Percentiles rank a stretch among this genome's conserved stretches.
Evolutionary conservation across 2,113 vertebrate genomes (phyloP).

Genomic region (Sakesphorus luctuosus): DNA sequence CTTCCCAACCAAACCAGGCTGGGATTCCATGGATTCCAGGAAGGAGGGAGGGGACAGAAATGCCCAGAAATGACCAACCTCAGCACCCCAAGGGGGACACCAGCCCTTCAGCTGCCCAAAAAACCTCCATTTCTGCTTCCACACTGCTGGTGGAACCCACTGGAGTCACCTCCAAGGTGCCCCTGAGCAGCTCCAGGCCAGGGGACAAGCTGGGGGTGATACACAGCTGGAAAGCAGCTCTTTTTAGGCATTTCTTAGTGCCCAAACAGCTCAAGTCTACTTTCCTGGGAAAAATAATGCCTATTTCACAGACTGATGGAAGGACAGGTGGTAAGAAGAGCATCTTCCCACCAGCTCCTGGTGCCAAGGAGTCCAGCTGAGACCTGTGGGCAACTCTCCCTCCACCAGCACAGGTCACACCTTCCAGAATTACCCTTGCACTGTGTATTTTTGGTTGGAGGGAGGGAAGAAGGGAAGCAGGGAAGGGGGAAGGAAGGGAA

Average conservation of each 20-base stretch:
- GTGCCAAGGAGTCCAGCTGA: neutral
- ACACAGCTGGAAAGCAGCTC: neutral
- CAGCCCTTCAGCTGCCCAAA: neutral
- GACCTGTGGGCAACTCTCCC: neutral
- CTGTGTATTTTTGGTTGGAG: neutral
- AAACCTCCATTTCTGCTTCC: neutral
- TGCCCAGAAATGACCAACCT: neutral
- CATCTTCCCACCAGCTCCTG: neutral
- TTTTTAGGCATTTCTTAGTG: neutral
- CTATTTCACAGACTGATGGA: neutral
- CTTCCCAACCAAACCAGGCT: neutral
- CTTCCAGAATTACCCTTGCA: neutral
- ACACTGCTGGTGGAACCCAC: neutral
- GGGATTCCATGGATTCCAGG: neutral
- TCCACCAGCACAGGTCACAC: neutral
- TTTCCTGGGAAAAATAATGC: neutral
- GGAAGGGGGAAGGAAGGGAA: neutral
- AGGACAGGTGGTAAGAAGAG: neutral
- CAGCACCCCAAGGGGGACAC: neutral
- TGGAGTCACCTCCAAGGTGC: neutral
- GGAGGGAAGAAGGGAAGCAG: too few relatives aligned
- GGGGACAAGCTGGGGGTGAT: neutral
- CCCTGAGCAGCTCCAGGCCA: neutral
- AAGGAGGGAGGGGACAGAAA: neutral
- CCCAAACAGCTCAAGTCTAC: neutral